Evolutionary conservation across 2,797 vertebrate genomes (phyloP), one percentile per base, ranked within the genome.

Genomic region (Echeneis naucrates): DNA sequence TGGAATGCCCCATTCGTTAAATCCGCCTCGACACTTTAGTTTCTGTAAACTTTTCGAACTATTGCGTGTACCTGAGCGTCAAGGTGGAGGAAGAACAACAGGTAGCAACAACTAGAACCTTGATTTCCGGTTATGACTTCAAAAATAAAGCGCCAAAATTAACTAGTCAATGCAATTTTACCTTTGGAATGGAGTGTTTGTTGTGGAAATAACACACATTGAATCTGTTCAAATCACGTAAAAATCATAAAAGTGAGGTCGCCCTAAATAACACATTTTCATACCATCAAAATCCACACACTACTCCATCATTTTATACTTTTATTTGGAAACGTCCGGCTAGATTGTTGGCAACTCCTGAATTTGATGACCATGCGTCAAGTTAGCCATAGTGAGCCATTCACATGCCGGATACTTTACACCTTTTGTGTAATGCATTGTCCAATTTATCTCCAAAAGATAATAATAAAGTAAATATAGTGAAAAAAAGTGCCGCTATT

Each of bases 31-130:
- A 78, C 60, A 40, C 1, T 1, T 4, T 16, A 40, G 8, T 77
- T 80, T 61, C 23, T 17, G 53, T 2, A 11, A 63, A 68, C 38
- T 75, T 85, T 78, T 75, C 45, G 37, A 70, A 44, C 45, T 75
- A 74, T 78, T 72, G 80, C 53, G 70, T 44, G 55, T 86, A 91
- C 90, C 90, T 91, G 90, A 53, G 72, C 71, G 84, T 89, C 85
- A 88, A 89, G 86, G 84, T 91, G 68, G 75, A 82, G 71, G 51
- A 78, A 77, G 63, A 54, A 47, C 53, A 58, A 58, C 87, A 89
- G 86, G 85, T 87, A 70, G 42, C 23, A 17, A 2, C 21, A 51
- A 19, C 19, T 23, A 21, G 24, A 42, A 30, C 21, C 8, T 3
- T 4, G 1, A 64, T 80, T 80, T 92, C 89, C 87, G 80, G 77